Percentiles rank a stretch among this genome's conserved stretches.
These are phyloP conservation scores for Ditylenchus weischeri DNA, from an alignment of 2,888 invertebrate genomes.

Conservation along the genomic window DNA sequence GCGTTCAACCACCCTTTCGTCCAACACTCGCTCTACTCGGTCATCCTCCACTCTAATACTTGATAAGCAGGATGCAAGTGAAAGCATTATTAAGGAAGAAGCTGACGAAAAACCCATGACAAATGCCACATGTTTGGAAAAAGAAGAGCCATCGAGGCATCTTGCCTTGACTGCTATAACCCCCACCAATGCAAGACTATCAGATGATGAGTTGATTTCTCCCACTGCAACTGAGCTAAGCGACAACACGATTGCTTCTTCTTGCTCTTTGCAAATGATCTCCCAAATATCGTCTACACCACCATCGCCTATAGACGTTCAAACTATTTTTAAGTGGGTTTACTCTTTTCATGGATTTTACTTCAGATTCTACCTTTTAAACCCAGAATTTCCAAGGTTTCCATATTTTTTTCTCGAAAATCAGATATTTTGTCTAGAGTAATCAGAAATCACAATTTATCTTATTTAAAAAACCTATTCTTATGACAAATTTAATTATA, in stretches of 20 bases:
- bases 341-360: no score
- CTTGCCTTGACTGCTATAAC: background rate
- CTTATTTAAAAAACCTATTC: no score
- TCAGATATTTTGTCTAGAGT: no score
- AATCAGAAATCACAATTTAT: no score
- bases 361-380: no score
- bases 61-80: background rate
- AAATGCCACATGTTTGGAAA: background rate
- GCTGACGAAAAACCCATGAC: background rate
- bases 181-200: background rate
- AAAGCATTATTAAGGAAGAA: background rate
- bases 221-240: slow-evolving; percentile 1
- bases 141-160: background rate
- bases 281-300: slow-evolving; percentile 39
- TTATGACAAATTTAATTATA: no score
- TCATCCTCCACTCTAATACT: slow-evolving; percentile 7
- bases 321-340: background rate
- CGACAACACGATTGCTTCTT: slow-evolving; percentile 25
- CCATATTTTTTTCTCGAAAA: no score
- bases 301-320: slow-evolving; percentile 15
- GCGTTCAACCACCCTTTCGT: background rate
- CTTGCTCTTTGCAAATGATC: slow-evolving; percentile 40
- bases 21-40: background rate
- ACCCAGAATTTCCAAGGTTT: no score
- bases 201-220: slow-evolving; percentile 8